Base-by-base conservation (phyloP, 1,140 invertebrate species). In the Aphelinus certus region DNA sequence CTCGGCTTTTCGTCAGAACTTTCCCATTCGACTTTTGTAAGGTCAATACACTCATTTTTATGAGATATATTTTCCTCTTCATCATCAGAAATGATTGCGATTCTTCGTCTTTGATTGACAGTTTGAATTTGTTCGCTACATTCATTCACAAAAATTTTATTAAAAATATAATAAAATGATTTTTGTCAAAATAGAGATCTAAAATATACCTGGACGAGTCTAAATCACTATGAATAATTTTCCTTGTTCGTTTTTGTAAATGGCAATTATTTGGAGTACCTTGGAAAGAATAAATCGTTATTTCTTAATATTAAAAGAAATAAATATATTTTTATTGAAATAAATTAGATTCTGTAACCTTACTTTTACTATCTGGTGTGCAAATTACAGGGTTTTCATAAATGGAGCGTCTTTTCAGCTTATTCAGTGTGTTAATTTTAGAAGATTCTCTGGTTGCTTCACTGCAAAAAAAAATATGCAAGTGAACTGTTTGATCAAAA, bases 391-490 rank as follows among this genome's bases (percentile, higher is more conserved):
- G 66, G 65, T 69, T 73, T 46, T 77, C 70, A 73, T 68, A 73
- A 72, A 77, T 73, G 46, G 75, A 76, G 5, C 26, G 7, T 46
- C 75, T 67, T 56, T 72, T 71, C 1, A 46, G 7, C 10, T 63
- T 63, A 51, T 56, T 51, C 42, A 62, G 43, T 26, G n/a, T 55
- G 45, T 74, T 69, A 58, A 51, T 9, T 49, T 53, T 60, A 49
- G 42, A 69, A 53, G 10, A 9, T 49, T 0, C 4, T 53, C 43
- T 26, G 62, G 2, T 62, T 48, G 2, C 46, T 9, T 66, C 46
- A 51, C 49, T 60, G 43, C 7, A 61, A 45, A 53, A 51, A 53
- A 58, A 68, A 48, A 42, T 51, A 60, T 0, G 49, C 1, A 60
- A 70, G 10, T 47, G 2, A 49, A 49, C 9, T 3, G 7, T 7